Base-by-base conservation (phyloP, 2,888 invertebrate genomes). In the Drosophila paramelanica region DNA sequence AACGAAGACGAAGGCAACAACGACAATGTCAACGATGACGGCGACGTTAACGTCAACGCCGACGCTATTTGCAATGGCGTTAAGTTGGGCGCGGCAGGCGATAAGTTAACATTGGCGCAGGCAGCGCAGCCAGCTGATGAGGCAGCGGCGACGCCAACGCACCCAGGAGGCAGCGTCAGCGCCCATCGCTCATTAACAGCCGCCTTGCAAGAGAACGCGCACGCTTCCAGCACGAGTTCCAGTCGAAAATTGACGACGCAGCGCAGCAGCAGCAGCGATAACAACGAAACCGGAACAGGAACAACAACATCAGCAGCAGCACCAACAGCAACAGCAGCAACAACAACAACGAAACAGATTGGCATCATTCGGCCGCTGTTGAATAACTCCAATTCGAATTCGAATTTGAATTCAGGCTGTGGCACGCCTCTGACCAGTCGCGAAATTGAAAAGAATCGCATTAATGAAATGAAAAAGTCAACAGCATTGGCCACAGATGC, bases 361-460 rank as follows among this genome's bases (percentile, higher is more conserved):
- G 94, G 94, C 64, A 93, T 94, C 72, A 94, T 94, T 89, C 93
- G 93, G 11, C 94, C 94, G 33, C 69, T 92, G 42, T 66, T 89
- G 60, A 88, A 84, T 51, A 89, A 78, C 77, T 51, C 70, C 17
- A 67, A 59, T 43, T 45, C 49, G 60, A 25, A 47, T 49, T 62
- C 72, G 14, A 67, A 59, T 43, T 42, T 46, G 58, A 25, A 51
- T 49, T 61, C 66, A 20, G 41, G 46, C 6, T 56, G 55, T n/a
- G 56, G 70, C n/a, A 67, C 72, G 13, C 74, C 91, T 68, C 92
- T 95, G 57, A 95, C 95, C 49, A 93, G 94, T 65, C 92, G 94
- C 56, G 95, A 95, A 91, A 94, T 95, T 57, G 95, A 95, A 88
- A 95, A 95, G 90, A 95, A 95, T 92, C 92, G 94, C 46, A 95